Conservation (phyloP, 2,888 invertebrate species). For the Caenorhabditis panamensis region DNA sequence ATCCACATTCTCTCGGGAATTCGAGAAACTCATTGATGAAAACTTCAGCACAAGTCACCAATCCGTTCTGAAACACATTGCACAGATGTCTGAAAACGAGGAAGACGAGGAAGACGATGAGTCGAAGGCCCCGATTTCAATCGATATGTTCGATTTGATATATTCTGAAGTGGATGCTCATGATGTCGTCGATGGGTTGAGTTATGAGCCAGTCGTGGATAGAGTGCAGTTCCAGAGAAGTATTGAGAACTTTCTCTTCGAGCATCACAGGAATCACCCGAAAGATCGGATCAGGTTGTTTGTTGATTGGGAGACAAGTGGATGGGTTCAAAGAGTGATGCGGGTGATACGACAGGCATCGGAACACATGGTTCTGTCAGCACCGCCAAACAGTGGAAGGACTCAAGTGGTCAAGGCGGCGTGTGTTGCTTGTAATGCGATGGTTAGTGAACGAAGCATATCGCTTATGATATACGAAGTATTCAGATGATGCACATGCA, state of each 20-base stretch:
- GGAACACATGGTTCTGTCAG: conserved; percentile 71
- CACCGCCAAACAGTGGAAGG: conserved; percentile 59
- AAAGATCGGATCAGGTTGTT: conserved; percentile 69
- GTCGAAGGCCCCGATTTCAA: conserved; percentile 5
- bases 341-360: conserved; percentile 71
- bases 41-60: conserved; percentile 49
- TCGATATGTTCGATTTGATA: conserved; percentile 65
- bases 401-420: conserved; percentile 64
- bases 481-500: conserved; percentile 63
- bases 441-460: conserved; percentile 16
- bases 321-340: conserved; percentile 71
- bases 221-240: conserved; percentile 68
- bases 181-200: conserved; percentile 74
- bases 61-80: conserved; percentile 42
- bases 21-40: conserved; percentile 42
- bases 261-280: conserved; percentile 71
- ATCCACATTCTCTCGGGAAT: conserved; percentile 31
- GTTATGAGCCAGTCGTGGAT: conserved; percentile 69
- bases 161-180: conserved; percentile 75
- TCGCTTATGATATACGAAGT: too few species aligned
- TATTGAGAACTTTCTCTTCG: conserved; percentile 75
- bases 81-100: conserved; percentile 27
- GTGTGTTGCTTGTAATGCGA: conserved; percentile 62
- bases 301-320: conserved; percentile 66
- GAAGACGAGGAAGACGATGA: conserved; percentile 43